Evolutionary conservation across 37 sponge, comb jelly and placozoan species (phyloP).

Genomic region (Crambe crambe): DNA sequence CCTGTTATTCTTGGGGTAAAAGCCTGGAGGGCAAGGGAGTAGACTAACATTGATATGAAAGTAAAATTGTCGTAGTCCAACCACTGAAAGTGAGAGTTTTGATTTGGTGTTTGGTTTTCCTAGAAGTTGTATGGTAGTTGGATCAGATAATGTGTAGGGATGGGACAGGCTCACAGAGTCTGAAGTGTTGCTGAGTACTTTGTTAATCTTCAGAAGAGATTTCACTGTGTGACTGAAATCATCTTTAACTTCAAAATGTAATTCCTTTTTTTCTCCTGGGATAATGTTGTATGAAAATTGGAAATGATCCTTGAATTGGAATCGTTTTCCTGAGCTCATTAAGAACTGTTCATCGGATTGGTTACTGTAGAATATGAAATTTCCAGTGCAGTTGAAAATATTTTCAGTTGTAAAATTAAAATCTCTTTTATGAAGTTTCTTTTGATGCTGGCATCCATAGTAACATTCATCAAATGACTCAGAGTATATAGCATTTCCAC

Average conservation of each 20-base stretch:
- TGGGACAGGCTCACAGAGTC: background rate
- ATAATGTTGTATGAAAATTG: background rate
- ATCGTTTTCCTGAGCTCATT: background rate
- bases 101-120: background rate
- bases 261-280: background rate
- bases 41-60: background rate
- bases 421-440: background rate
- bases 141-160: background rate
- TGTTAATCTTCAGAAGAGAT: background rate
- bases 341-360: background rate
- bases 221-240: background rate
- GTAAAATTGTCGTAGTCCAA: background rate
- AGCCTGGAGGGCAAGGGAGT: background rate
- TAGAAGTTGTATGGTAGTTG: background rate
- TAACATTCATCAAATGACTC: background rate
- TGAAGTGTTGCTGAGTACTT: background rate
- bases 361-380: background rate
- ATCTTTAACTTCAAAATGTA: background rate
- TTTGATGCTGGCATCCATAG: background rate
- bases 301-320: background rate
- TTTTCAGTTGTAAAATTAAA: too few species aligned
- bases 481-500: conserved; percentile 2
- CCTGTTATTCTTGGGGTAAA: background rate
- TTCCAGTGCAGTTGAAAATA: background rate
- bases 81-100: background rate